Base-by-base conservation (phyloP, 2,888 invertebrate species). In the Eupithecia vulgata region DNA sequence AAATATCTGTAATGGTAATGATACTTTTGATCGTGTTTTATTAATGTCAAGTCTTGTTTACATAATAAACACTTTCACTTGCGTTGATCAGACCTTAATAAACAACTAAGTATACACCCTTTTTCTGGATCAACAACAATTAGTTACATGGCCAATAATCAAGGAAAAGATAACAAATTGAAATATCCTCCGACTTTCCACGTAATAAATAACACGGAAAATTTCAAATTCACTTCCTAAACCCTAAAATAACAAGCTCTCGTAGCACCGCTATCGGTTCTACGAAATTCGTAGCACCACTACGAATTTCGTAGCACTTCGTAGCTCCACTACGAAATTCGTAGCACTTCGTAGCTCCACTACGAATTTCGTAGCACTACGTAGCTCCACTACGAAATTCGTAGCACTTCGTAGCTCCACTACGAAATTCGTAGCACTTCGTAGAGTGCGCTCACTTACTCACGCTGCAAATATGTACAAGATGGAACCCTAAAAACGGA, bases 381-480 rank as follows among this genome's bases (percentile, higher is more conserved):
- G n/a, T n/a, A n/a, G n/a, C n/a, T n/a, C n/a, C n/a, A n/a, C 57
- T 57, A 57, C 52, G 52, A 57, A 57, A 57, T 21, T 52, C 30
- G 30, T 30, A 30, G 3, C 5, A 35, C 0, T n/a, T n/a, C n/a
- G n/a, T n/a, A n/a, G n/a, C n/a, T n/a, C n/a, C n/a, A n/a, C n/a
- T n/a, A n/a, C n/a, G n/a, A n/a, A n/a, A n/a, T n/a, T n/a, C n/a
- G 45, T 48, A 48, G n/a, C 48, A 52, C 21, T 52, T 21, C 48
- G 21, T 52, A 42, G 42, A 15, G 5, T 4, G 30, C n/a, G n/a
- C 42, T 42, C 15, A 5, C 3, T 42, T 15, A 42, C 6, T 42
- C 40, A 13, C 13, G 13, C 5, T 40, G 40, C 13, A 13, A 40
- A 40, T 40, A 15, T 40, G 4, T 13, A 40, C 40, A 42, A 42